A percentile compares a stretch with the other conserved stretches of the same genome.
Conservation (phyloP, 30 jellyfish, hydroid and myxozoan species). For the Rhopilema esculentum region DNA sequence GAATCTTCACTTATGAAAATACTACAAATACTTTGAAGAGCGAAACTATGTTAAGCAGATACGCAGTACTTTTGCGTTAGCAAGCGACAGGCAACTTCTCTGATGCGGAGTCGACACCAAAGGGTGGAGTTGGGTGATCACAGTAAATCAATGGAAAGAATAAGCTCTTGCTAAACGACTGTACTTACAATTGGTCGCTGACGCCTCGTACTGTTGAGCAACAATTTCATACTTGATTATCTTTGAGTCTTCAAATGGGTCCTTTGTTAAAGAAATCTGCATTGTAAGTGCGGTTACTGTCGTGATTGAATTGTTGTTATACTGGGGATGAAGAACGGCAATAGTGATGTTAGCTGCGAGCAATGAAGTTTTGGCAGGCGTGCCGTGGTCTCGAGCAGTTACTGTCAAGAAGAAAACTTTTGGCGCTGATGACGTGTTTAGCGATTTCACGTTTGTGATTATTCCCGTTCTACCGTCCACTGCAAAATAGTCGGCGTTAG, state of each 20-base stretch:
- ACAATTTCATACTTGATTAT: constrained; percentile 65
- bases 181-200: constrained; percentile 29
- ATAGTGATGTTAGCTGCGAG: constrained; percentile 55
- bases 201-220: constrained; percentile 75
- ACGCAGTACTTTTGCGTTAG: too few relatives aligned
- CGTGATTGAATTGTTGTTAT: constrained; percentile 31
- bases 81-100: too few relatives aligned
- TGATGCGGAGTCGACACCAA: too few relatives aligned
- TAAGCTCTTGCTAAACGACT: too few relatives aligned
- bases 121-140: too few relatives aligned
- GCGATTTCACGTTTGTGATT: constrained; percentile 32
- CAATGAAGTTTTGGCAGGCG: constrained; percentile 42
- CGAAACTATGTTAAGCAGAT: too few relatives aligned
- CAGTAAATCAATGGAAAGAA: too few relatives aligned
- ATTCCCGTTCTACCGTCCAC: constrained; percentile 68
- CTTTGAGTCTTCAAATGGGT: constrained; percentile 68
- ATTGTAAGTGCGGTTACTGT: constrained; percentile 66
- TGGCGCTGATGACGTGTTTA: constrained; percentile 32
- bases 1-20: too few relatives aligned
- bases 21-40: too few relatives aligned
- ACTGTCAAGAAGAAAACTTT: constrained; percentile 54
- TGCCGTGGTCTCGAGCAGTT: constrained; percentile 67
- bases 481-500: constrained; percentile 52
- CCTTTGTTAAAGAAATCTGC: constrained; percentile 61
- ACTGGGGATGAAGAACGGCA: constrained; percentile 38